These are phyloP conservation scores for Fragum sueziense DNA, from an alignment of 2,888 invertebrate genomes.

Conservation along the genomic window DNA sequence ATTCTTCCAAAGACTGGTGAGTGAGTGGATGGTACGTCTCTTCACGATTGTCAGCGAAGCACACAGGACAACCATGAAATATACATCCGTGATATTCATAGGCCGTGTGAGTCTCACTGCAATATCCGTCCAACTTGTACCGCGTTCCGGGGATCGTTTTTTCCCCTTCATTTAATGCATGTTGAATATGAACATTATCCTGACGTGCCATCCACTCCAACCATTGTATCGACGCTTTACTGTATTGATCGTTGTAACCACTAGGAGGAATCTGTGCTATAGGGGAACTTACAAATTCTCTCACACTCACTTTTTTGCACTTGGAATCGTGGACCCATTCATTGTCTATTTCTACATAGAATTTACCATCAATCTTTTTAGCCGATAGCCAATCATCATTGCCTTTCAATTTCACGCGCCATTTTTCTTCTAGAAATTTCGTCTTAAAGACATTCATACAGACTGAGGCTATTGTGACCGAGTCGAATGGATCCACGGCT, in stretches of 20 bases:
- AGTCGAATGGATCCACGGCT: slow-evolving; percentile 41
- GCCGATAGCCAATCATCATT: slow-evolving; percentile 33
- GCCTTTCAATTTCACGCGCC: slow-evolving; percentile 29
- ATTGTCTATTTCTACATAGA: not conserved
- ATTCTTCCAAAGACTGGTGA: slow-evolving; percentile 38
- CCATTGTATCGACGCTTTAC: slow-evolving; percentile 23
- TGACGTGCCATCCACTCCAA: slow-evolving; percentile 17
- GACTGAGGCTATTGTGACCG: slow-evolving; percentile 45
- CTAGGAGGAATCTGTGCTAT: slow-evolving; percentile 47
- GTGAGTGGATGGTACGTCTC: slow-evolving; percentile 18
- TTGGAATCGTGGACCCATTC: slow-evolving; percentile 25
- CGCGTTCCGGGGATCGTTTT: slow-evolving; percentile 28
- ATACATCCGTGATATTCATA: slow-evolving; percentile 51
- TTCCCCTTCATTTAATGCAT: slow-evolving; percentile 40
- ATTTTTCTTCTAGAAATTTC: slow-evolving; percentile 43
- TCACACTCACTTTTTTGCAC: slow-evolving; percentile 1
- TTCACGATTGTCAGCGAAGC: slow-evolving; percentile 26
- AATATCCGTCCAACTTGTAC: slow-evolving; percentile 44
- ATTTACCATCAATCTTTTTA: slow-evolving; percentile 24
- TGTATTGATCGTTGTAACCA: slow-evolving; percentile 36
- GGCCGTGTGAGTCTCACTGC: slow-evolving; percentile 33
- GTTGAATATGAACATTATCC: slow-evolving; percentile 9
- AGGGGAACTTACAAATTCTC: slow-evolving; percentile 29
- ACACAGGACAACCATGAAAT: slow-evolving; percentile 37
- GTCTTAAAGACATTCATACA: slow-evolving; percentile 47